Base-by-base conservation (phyloP, 2,113 vertebrate genomes). In the Phaethornis superciliosus region DNA sequence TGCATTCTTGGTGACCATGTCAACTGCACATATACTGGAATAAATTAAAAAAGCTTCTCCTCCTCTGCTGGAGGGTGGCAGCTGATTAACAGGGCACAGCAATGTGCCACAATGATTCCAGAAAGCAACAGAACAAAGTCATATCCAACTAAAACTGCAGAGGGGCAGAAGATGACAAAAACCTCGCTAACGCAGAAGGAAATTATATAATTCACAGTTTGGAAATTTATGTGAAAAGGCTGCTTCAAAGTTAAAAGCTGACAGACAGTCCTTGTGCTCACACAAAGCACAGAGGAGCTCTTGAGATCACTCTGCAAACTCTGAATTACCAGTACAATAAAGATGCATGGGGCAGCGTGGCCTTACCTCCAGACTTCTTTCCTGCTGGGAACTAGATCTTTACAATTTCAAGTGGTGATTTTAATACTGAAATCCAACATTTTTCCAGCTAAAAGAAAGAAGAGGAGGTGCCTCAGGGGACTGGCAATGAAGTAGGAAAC, bases 391-490 rank as follows among this genome's bases (percentile, higher is more conserved):
- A 71, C 22, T 63, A 87, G 35, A 79, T 35, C 74, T 76, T 76
- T 58, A 90, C 37, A 52, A 42, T 69, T 65, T 89, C 84, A 92
- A 81, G 63, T 18, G 58, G 40, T 72, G 83, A 71, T 85, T 82
- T 92, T 47, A 94, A 82, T 23, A 84, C 49, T 62, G 86, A 89
- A 90, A 89, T 78, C 69, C 58, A 86, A 68, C 72, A n/a, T 23
- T 52, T 44, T 81, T 89, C 49, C 77, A 93, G 68, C 68, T 88
- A 75, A 63, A 93, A 92, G 82, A 81, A 80, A 88, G 85, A 63
- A 84, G 56, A 86, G 60, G 56, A 81, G 49, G 72, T 33, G 40
- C 40, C 81, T 89, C 77, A 21, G 67, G n/a, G n/a, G 24, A 79
- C 24, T 54, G 55, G 42, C 32, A 85, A 63, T 6, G 32, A 59